A percentile compares a stretch with the other conserved stretches of the same genome.
phyloP scores from a whole-genome alignment of 2,888 invertebrate species.

The Punctoribates punctum region DNA sequence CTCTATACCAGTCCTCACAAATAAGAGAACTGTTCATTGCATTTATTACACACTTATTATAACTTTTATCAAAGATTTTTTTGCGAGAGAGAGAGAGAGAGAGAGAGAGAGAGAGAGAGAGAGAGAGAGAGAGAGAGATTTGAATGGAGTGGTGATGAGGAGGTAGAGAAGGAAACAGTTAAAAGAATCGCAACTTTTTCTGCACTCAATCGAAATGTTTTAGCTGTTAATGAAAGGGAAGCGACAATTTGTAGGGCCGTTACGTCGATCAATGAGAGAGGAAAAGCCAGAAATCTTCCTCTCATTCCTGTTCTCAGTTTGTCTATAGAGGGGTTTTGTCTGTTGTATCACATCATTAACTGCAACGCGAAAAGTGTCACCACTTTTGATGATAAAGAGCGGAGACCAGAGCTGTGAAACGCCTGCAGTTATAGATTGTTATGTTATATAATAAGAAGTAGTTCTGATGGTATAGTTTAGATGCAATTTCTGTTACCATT shows the following conservation, averaged over 20 bases:
- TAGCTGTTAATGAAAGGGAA: not conserved
- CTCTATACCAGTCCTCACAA: not conserved
- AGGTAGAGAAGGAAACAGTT: conserved; percentile 11
- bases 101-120: conserved; percentile 11
- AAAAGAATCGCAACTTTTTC: conserved; percentile 3
- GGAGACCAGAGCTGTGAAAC: not conserved
- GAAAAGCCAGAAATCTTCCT: not conserved
- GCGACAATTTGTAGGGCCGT: not conserved
- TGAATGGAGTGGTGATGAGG: not conserved
- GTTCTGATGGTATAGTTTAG: not conserved
- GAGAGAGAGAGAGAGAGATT: not conserved
- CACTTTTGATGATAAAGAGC: not conserved
- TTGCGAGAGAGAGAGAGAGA: not conserved
- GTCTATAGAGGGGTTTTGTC: not conserved
- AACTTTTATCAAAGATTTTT: not conserved
- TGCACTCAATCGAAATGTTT: not conserved
- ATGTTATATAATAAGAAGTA: not conserved
- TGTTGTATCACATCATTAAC: conserved; percentile 26
- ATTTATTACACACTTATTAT: no score
- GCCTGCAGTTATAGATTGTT: not conserved
- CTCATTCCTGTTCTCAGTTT: not conserved
- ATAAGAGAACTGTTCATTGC: no score
- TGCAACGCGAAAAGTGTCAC: conserved; percentile 17
- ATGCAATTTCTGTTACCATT: conserved; percentile 13
- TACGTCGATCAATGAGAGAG: no score